Evolutionary conservation across 2,797 vertebrate species (phyloP).

Genomic region (Gallinago nigripennis): DNA sequence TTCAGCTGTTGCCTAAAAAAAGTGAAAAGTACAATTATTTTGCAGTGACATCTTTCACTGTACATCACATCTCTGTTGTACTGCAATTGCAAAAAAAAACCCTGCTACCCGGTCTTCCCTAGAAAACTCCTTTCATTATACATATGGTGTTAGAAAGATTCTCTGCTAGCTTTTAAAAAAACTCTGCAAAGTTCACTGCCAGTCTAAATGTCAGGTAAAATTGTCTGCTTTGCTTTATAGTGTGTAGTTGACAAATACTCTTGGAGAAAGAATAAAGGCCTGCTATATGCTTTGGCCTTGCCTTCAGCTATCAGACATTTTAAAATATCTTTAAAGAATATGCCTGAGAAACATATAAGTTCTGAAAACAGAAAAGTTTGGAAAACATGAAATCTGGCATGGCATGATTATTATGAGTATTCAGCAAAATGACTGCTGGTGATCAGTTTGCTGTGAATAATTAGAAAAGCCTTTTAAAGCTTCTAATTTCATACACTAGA

Average conservation of each 20-base stretch:
- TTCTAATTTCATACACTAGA: neutral
- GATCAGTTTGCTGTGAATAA: neutral
- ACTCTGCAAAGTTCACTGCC: neutral
- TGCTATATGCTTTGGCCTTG: neutral
- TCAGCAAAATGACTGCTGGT: neutral
- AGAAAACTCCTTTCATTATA: neutral
- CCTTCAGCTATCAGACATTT: neutral
- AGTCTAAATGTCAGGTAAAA: neutral
- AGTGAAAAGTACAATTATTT: neutral
- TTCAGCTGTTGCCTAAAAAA: neutral
- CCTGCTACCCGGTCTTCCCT: neutral
- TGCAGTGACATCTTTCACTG: neutral
- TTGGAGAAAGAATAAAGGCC: neutral
- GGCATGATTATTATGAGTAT: neutral
- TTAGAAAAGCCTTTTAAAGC: neutral
- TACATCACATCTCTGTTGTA: neutral
- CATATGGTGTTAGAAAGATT: neutral
- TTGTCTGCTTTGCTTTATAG: neutral
- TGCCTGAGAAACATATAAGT: neutral
- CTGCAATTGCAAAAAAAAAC: neutral
- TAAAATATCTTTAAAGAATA: neutral
- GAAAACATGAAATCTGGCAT: neutral
- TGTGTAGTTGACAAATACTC: neutral
- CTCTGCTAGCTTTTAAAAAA: neutral
- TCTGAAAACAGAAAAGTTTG: neutral